Evolutionary conservation across 1,140 invertebrate genomes (phyloP).

Genomic region (Idris sp.): DNA sequence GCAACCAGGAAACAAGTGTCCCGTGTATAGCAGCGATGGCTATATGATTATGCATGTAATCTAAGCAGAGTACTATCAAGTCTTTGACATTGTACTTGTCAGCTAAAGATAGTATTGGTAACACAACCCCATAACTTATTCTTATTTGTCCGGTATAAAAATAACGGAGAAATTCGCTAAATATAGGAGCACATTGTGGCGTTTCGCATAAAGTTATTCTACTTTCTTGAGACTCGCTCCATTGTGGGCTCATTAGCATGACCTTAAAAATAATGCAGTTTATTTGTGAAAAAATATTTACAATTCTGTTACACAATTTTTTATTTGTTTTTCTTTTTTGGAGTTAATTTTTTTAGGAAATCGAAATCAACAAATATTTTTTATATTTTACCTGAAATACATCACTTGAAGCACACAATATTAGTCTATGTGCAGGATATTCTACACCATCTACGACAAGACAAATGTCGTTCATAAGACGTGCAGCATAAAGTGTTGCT

Average conservation of each 20-base stretch:
- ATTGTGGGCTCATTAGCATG: conserved; percentile 96
- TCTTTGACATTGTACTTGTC: conserved; percentile 97
- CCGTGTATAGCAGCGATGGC: conserved; percentile 88
- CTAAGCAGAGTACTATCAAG: conserved; percentile 87
- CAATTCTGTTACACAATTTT: too few species aligned
- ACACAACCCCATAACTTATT: conserved; percentile 88
- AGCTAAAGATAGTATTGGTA: conserved; percentile 91
- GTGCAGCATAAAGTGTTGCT: conserved; percentile 88
- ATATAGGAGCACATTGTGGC: conserved; percentile 88
- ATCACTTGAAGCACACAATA: conserved; percentile 95
- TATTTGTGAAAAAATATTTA: too few species aligned
- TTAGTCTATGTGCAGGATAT: conserved; percentile 93
- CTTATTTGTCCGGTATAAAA: conserved; percentile 95
- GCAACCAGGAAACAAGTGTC: conserved; percentile 92
- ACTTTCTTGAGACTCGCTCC: conserved; percentile 92
- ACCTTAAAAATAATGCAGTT: conserved; percentile 79
- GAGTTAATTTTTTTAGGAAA: too few species aligned
- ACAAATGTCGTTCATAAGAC: conserved; percentile 91
- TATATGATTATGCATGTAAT: conserved; percentile 93
- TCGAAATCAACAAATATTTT: too few species aligned
- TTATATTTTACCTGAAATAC: conserved; percentile 89
- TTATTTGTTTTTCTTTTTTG: too few species aligned
- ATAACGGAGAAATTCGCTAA: conserved; percentile 92
- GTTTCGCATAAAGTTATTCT: conserved; percentile 91
- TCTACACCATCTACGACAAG: conserved; percentile 88